Percentiles rank a stretch among this genome's conserved stretches.
Conservation (phyloP, 2,888 invertebrate species). For the Harpagoxenus sublaevis region DNA sequence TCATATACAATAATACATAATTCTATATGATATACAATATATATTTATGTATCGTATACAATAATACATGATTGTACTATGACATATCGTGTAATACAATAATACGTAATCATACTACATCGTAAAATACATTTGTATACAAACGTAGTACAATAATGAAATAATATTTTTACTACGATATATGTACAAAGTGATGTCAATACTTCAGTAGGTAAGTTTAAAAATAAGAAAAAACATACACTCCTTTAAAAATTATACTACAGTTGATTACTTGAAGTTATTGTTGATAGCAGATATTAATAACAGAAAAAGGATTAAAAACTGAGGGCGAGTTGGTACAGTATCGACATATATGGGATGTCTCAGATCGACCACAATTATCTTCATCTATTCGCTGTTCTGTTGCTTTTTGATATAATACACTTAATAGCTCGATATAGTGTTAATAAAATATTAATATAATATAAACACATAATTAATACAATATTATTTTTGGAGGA, state of each 20-base stretch:
- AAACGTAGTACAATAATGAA: background rate
- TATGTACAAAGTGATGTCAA: background rate
- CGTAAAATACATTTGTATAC: background rate
- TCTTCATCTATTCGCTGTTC: background rate
- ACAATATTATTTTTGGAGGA: background rate
- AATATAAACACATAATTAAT: background rate
- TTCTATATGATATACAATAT: background rate
- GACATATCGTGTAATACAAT: background rate
- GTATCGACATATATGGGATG: background rate
- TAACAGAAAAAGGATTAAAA: slow-evolving; percentile 20
- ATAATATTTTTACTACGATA: background rate
- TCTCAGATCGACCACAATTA: slow-evolving; percentile 4
- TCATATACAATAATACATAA: no score
- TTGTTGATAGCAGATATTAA: background rate
- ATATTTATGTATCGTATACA: background rate
- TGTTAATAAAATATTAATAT: background rate
- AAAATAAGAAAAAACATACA: background rate
- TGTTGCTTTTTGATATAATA: background rate
- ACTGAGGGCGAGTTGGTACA: background rate
- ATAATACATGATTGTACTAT: background rate
- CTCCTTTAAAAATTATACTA: background rate
- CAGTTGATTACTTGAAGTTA: background rate
- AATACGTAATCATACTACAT: background rate
- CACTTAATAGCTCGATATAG: background rate
- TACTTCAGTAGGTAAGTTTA: background rate